A percentile compares a stretch with the other conserved stretches of the same genome.
These are phyloP conservation scores for Bhutanitis thaidina DNA, from an alignment of 2,888 invertebrate species.

Conservation along the genomic window DNA sequence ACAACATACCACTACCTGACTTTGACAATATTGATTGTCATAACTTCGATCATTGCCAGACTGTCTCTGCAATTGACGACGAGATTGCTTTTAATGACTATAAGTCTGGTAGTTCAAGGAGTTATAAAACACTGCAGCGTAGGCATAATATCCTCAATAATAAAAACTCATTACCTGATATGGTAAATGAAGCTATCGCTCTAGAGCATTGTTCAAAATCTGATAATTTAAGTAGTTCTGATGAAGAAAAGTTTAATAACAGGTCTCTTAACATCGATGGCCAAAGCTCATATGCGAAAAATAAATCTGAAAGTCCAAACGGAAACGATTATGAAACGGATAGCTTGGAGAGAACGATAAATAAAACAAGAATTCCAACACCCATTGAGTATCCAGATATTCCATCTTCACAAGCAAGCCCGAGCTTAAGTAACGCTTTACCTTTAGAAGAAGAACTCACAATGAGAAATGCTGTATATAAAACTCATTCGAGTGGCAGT, in stretches of 20 bases:
- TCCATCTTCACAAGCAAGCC: constrained; percentile 85
- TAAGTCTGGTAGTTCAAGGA: constrained; percentile 43
- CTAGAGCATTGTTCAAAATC: constrained; percentile 70
- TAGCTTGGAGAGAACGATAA: constrained; percentile 83
- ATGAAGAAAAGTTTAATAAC: constrained; percentile 64
- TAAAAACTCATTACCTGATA: constrained; percentile 77
- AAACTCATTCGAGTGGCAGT: constrained; percentile 80
- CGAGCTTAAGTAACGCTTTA: constrained; percentile 85
- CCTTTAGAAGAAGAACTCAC: constrained; percentile 90
- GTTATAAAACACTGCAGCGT: constrained; percentile 35
- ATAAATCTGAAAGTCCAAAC: constrained; percentile 55
- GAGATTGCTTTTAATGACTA: constrained; percentile 51
- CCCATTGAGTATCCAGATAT: constrained; percentile 83
- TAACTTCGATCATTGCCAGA: constrained; percentile 47
- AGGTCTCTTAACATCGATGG: constrained; percentile 29
- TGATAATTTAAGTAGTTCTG: constrained; percentile 62
- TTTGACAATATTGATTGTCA: constrained; percentile 44
- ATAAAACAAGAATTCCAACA: constrained; percentile 75
- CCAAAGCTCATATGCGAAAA: constrained; percentile 49
- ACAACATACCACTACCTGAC: constrained; percentile 64
- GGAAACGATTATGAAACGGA: constrained; percentile 86
- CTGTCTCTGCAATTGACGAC: constrained; percentile 50
- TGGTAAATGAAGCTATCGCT: constrained; percentile 84
- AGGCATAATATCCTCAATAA: constrained; percentile 44
- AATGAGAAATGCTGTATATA: constrained; percentile 87